These are phyloP conservation scores for Sylvia atricapilla DNA, from an alignment of 2,113 vertebrate genomes.

Conservation along the genomic window DNA sequence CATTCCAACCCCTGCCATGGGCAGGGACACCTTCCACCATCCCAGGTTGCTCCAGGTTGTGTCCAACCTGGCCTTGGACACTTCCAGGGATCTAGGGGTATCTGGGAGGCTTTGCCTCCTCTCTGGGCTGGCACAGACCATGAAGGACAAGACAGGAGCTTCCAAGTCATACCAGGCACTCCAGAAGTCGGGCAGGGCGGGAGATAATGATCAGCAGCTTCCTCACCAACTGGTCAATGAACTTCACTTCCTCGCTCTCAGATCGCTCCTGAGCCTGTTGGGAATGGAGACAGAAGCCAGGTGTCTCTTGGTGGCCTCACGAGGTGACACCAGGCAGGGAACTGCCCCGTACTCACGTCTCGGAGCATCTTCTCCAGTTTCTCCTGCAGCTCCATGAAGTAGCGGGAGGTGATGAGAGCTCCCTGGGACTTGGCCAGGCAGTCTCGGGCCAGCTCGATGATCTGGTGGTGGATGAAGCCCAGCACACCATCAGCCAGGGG, in stretches of 20 bases:
- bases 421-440: constrained; percentile 92
- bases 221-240: constrained; percentile 87
- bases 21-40: not conserved
- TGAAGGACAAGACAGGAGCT: not conserved
- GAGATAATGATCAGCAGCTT: constrained; percentile 96
- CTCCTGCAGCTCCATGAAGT: constrained; percentile 96
- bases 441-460: constrained; percentile 91
- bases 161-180: constrained; percentile 85
- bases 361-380: constrained; percentile 93
- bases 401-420: constrained; percentile 91
- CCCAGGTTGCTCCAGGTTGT: accelerated
- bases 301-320: not conserved
- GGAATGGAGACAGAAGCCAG: not conserved
- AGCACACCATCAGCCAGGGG: constrained; percentile 90
- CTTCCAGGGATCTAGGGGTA: not conserved
- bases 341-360: constrained; percentile 73
- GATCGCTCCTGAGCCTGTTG: constrained; percentile 89
- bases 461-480: constrained; percentile 98
- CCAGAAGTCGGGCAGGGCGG: constrained; percentile 89
- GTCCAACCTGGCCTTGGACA: not conserved
- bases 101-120: not conserved
- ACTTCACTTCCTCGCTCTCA: constrained; percentile 89
- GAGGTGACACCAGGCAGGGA: not conserved
- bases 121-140: accelerated
- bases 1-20: not conserved